Conservation (phyloP, 2,113 vertebrate species). For the Prunella himalayana region DNA sequence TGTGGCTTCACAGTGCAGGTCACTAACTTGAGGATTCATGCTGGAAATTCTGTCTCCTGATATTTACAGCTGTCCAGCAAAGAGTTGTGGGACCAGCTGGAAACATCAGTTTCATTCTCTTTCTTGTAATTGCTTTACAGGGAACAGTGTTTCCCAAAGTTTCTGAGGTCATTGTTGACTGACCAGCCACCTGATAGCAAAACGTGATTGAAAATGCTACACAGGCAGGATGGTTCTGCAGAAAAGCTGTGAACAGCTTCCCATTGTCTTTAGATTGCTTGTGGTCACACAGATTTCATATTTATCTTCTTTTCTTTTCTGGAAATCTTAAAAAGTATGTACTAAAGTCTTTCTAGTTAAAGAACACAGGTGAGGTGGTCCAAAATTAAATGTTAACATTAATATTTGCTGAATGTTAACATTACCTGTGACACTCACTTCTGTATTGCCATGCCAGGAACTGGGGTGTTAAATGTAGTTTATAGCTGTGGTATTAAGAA, state of each 20-base stretch:
- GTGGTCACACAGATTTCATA: neutral
- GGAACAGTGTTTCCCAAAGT: neutral
- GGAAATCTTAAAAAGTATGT: neutral
- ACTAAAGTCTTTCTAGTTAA: neutral
- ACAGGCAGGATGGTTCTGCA: neutral
- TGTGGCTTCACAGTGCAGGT: neutral
- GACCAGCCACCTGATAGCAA: neutral
- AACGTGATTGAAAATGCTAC: neutral
- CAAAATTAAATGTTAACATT: neutral
- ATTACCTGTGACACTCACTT: neutral
- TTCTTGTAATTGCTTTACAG: neutral
- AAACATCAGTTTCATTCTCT: neutral
- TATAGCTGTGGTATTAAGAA: neutral
- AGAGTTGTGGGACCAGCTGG: neutral
- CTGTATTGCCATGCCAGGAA: neutral
- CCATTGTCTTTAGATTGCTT: neutral
- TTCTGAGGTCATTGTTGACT: neutral
- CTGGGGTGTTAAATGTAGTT: neutral
- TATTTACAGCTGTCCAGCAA: neutral
- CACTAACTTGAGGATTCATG: fast-evolving
- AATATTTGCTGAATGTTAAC: neutral
- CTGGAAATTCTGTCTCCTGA: neutral
- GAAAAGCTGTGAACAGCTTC: neutral
- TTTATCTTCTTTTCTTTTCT: neutral
- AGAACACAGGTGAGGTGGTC: neutral